Evolutionary conservation across 2,888 invertebrate species (phyloP).

Genomic region (Eretmocerus hayati): DNA sequence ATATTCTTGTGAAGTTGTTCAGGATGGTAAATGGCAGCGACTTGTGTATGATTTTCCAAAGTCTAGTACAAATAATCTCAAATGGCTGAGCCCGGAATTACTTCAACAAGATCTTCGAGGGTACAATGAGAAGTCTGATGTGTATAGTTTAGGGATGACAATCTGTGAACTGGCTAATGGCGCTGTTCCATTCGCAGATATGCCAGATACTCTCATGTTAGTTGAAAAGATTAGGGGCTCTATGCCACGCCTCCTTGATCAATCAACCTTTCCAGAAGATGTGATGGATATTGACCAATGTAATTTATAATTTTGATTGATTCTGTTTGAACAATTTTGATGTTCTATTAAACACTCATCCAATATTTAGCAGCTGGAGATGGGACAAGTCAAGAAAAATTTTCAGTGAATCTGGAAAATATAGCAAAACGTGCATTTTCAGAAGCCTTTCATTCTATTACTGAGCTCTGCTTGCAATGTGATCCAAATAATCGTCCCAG

Average conservation of each 20-base stretch:
- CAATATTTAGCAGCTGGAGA: slow-evolving; percentile 22
- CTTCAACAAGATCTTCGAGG: slow-evolving; percentile 84
- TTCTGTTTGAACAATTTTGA: no score
- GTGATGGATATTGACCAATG: slow-evolving; percentile 45
- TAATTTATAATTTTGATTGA: slow-evolving; percentile 11
- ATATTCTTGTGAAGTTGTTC: slow-evolving; percentile 67
- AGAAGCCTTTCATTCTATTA: slow-evolving; percentile 70
- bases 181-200: slow-evolving; percentile 77
- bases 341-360: neutral
- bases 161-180: slow-evolving; percentile 87
- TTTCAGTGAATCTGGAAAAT: slow-evolving; percentile 18
- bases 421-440: slow-evolving; percentile 56
- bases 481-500: slow-evolving; percentile 65
- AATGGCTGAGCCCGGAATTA: slow-evolving; percentile 90
- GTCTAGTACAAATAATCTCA: slow-evolving; percentile 63
- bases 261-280: slow-evolving; percentile 59
- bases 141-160: slow-evolving; percentile 84
- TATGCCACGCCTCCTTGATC: slow-evolving; percentile 68
- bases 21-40: slow-evolving; percentile 63
- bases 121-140: slow-evolving; percentile 83
- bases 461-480: slow-evolving; percentile 64
- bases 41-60: slow-evolving; percentile 71
- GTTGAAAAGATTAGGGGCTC: slow-evolving; percentile 81
- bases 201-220: slow-evolving; percentile 82
- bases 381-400: slow-evolving; percentile 23